Conservation (phyloP, 2,888 invertebrate species). For the Habroteleia sp. region DNA sequence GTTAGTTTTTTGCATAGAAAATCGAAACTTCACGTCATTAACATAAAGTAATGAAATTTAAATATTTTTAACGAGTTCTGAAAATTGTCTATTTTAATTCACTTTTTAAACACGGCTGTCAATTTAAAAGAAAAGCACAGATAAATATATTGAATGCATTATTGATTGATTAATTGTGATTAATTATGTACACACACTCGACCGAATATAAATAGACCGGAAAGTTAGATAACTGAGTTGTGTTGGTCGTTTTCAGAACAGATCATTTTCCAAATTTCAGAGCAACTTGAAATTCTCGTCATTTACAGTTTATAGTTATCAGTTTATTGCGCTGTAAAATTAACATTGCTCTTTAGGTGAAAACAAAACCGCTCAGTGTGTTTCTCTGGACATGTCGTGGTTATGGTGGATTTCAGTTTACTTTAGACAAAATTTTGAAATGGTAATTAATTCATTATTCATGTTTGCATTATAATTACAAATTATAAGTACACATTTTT, state of each 20-base stretch:
- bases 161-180: conserved; percentile 1
- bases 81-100: background rate
- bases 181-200: conserved; percentile 12
- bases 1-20: background rate
- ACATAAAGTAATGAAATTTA: too few relatives aligned
- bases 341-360: conserved; percentile 3
- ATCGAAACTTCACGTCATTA: too few relatives aligned
- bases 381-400: conserved; percentile 23
- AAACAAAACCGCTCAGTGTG: conserved; percentile 27
- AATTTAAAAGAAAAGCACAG: too few relatives aligned
- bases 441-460: too few relatives aligned
- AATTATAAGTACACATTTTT: too few relatives aligned
- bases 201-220: conserved; percentile 5
- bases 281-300: conserved; percentile 26
- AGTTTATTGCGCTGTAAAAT: conserved; percentile 37
- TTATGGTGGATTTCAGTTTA: too few relatives aligned
- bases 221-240: background rate
- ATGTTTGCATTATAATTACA: too few relatives aligned
- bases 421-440: too few relatives aligned
- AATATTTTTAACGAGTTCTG: too few relatives aligned
- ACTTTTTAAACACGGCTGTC: too few relatives aligned
- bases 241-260: background rate
- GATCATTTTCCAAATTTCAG: conserved; percentile 11
- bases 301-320: background rate
- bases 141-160: too few relatives aligned